Evolutionary conservation across 2,113 vertebrate genomes (phyloP), one percentile per base, ranked within the genome.

Genomic region (Aphyosemion australe): DNA sequence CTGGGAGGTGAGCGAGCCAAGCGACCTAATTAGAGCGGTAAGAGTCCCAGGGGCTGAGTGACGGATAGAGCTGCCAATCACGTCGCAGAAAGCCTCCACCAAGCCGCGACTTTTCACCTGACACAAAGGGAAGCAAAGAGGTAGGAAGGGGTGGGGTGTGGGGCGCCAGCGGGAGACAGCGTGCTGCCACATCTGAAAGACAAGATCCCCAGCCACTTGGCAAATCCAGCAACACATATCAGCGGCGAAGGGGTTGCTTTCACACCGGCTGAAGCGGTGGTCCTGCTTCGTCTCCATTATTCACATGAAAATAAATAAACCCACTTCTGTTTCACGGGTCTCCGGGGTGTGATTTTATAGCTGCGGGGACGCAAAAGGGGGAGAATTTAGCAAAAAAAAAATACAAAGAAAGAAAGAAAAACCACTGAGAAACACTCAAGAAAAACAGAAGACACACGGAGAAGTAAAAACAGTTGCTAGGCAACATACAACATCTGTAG

Each of bases 401-500:
- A 83, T 65, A 87, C 55, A 87, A 78, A 88, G 78, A 84, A 54
- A 75, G 11, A 6, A 63, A 10, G 34, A 37, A 37, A n/a, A 65
- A 76, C 70, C 57, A 75, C n/a, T 39, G 58, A 79, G 72, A 63
- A 41, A 70, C 69, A 66, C 66, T 80, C 69, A 60, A 49, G 63
- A 50, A 77, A 80, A 74, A 69, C 31, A 74, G 51, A 72, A 68
- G 79, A 77, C 47, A 18, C 57, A 73, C 64, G 79, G 63, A 70
- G 55, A 76, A 80, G 76, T 84, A 79, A 77, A 90, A 91, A 91
- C 88, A 81, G 91, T 92, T 92, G 92, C 92, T 92, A 90, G 84
- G 91, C 90, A 93, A 93, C 92, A 91, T 90, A 91, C 80, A 92
- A 92, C 90, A 93, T 91, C 86, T 89, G 90, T 89, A 91, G 73